Evolutionary conservation across 1,140 invertebrate species (phyloP).

Genomic region (Monochamus saltuarius): DNA sequence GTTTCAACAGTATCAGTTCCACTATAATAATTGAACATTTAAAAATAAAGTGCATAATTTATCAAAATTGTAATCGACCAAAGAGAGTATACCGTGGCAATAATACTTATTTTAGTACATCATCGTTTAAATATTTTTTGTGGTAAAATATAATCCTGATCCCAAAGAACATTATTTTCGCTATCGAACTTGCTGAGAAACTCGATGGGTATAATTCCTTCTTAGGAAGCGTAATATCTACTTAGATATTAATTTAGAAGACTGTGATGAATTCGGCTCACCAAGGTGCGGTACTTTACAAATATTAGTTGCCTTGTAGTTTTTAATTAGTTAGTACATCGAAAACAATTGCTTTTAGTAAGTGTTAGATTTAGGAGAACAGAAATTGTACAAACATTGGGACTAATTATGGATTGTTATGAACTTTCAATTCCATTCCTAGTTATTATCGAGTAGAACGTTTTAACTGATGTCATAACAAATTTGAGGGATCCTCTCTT

Average conservation of each 20-base stretch:
- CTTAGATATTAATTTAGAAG: conserved; percentile 25
- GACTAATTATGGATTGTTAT: background rate
- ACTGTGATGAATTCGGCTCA: conserved; percentile 37
- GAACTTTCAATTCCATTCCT: no score
- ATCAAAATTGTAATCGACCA: no score
- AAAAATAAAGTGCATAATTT: no score
- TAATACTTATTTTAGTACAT: no score
- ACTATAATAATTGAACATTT: no score
- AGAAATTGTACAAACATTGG: conserved; percentile 1
- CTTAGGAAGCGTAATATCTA: background rate
- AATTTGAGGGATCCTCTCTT: no score
- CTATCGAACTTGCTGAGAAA: background rate
- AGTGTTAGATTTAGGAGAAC: background rate
- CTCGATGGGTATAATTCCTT: conserved; percentile 2
- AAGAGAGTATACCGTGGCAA: no score
- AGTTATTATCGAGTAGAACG: background rate
- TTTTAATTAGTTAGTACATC: conserved; percentile 8
- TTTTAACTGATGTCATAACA: background rate
- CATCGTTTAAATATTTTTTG: background rate
- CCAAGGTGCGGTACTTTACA: conserved; percentile 16
- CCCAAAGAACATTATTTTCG: background rate
- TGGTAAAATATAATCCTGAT: background rate
- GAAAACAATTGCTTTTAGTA: conserved; percentile 3
- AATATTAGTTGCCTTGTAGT: conserved; percentile 28
- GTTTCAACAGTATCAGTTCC: no score